These are phyloP conservation scores for Cyclophora albipunctata DNA, from an alignment of 2,888 invertebrate genomes.

Conservation along the genomic window DNA sequence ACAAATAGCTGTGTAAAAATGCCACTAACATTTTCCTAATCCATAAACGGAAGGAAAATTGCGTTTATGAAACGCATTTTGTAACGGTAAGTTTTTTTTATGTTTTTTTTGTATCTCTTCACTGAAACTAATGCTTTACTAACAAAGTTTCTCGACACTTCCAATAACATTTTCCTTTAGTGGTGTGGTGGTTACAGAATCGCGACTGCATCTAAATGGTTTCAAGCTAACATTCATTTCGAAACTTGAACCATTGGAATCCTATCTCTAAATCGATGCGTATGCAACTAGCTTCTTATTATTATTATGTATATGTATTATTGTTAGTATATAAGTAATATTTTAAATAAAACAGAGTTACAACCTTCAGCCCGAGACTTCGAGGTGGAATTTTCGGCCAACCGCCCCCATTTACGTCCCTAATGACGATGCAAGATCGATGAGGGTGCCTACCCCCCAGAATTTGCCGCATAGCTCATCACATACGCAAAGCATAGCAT, in stretches of 20 bases:
- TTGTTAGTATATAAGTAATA: constrained; percentile 30
- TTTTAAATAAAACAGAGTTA: constrained; percentile 58
- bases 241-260: constrained; percentile 41
- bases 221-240: constrained; percentile 32
- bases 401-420: constrained; percentile 71
- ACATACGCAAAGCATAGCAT: constrained; percentile 70
- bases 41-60: constrained; percentile 20
- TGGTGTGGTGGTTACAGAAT: constrained; percentile 68
- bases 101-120: constrained; percentile 31
- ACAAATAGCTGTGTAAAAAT: constrained; percentile 29
- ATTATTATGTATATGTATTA: constrained; percentile 30
- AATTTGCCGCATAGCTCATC: constrained; percentile 66
- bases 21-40: constrained; percentile 48
- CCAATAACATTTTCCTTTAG: constrained; percentile 50
- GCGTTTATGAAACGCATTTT: constrained; percentile 17
- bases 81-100: constrained; percentile 52
- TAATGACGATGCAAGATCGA: constrained; percentile 53
- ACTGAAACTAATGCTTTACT: constrained; percentile 54
- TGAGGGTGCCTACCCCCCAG: constrained; percentile 56
- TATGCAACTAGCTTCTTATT: constrained; percentile 40
- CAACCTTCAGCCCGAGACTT: constrained; percentile 65
- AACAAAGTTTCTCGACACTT: constrained; percentile 28
- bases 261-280: constrained; percentile 68
- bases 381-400: constrained; percentile 66
- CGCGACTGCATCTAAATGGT: constrained; percentile 30